These are phyloP conservation scores for Pterostichus niger DNA, from an alignment of 2,888 invertebrate species.

Conservation along the genomic window DNA sequence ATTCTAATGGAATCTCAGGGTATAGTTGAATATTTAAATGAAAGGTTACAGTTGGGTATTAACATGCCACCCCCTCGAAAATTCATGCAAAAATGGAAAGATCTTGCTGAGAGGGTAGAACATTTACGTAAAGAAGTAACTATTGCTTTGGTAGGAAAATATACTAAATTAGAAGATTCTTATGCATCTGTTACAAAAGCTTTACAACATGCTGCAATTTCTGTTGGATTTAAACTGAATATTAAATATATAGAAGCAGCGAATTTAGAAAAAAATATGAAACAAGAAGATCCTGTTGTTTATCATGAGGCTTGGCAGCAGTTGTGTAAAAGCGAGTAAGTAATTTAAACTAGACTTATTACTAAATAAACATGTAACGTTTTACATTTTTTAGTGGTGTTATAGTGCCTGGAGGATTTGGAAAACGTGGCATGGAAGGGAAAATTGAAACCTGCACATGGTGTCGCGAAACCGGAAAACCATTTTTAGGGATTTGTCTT, in stretches of 20 bases:
- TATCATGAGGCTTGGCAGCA: conserved; percentile 97
- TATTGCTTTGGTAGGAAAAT: conserved; percentile 97
- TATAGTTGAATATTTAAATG: conserved; percentile 90
- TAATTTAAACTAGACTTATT: conserved; percentile 69
- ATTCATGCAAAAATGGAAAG: conserved; percentile 94
- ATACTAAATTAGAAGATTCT: conserved; percentile 96
- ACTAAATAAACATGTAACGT: conserved; percentile 38
- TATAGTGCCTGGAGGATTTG: conserved; percentile 98
- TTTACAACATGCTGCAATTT: conserved; percentile 94
- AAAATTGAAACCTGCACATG: conserved; percentile 96
- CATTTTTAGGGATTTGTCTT: conserved; percentile 97
- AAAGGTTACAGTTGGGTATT: conserved; percentile 86
- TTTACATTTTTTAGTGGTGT: conserved; percentile 84
- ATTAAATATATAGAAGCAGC: conserved; percentile 95
- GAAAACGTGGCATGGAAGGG: conserved; percentile 96
- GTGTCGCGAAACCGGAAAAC: conserved; percentile 94
- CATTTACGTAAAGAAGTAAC: conserved; percentile 90
- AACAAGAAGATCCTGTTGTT: conserved; percentile 86
- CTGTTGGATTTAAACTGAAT: conserved; percentile 90
- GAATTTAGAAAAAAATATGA: conserved; percentile 88
- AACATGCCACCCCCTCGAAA: conserved; percentile 84
- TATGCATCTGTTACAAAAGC: conserved; percentile 98
- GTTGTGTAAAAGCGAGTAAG: conserved; percentile 91
- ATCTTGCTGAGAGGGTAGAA: conserved; percentile 91
- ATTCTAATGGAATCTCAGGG: conserved; percentile 95